Percentiles rank a stretch among this genome's conserved stretches.
phyloP scores from a whole-genome alignment of 92 coral and sea anemone genomes.

The Palythoa heliodiscus region DNA sequence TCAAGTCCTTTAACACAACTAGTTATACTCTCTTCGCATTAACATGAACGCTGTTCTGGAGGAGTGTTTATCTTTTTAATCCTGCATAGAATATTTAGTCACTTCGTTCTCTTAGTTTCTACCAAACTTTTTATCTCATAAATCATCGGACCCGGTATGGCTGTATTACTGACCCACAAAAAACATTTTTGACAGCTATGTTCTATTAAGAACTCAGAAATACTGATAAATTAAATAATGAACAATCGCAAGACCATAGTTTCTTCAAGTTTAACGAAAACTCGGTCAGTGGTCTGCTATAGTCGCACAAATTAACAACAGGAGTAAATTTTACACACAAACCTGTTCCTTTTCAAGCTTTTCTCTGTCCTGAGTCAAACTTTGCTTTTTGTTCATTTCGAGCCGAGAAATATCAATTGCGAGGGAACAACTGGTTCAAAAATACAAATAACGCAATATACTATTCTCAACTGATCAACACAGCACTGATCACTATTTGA shows the following conservation, averaged over 20 bases:
- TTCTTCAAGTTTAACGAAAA: conserved; percentile 4
- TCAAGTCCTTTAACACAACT: background rate
- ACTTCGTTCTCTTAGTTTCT: background rate
- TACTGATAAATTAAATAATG: background rate
- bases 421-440: background rate
- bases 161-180: background rate
- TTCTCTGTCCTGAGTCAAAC: conserved; percentile 77
- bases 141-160: background rate
- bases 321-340: background rate
- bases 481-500: conserved; percentile 22
- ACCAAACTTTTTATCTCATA: background rate
- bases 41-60: background rate
- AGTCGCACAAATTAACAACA: background rate
- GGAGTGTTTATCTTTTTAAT: background rate
- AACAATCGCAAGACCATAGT: background rate
- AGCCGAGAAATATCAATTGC: conserved; percentile 54
- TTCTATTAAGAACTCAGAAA: background rate
- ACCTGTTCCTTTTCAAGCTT: conserved; percentile 94
- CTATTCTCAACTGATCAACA: background rate
- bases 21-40: background rate
- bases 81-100: no score
- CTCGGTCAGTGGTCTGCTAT: background rate
- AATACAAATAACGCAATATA: background rate
- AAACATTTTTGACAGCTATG: background rate
- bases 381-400: conserved; percentile 68